phyloP scores from a whole-genome alignment of 2,888 invertebrate genomes.

The Escarpia spicata region DNA sequence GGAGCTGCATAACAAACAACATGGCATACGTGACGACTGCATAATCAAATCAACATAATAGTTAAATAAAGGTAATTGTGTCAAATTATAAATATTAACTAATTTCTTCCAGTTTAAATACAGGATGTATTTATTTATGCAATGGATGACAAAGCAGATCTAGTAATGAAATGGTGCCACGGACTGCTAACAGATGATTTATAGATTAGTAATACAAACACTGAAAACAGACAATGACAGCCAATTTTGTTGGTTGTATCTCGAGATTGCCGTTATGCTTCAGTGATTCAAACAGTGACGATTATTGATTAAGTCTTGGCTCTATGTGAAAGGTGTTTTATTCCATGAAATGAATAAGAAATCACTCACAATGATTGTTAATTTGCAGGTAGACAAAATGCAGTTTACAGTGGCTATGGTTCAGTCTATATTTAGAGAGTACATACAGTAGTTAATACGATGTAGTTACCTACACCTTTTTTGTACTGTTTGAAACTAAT shows the following conservation, averaged over 20 bases:
- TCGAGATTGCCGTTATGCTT: not conserved
- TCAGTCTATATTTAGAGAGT: no score
- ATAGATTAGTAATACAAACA: not conserved
- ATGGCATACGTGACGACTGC: not conserved
- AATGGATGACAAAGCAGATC: not conserved
- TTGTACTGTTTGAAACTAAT: no score
- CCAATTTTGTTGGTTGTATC: not conserved
- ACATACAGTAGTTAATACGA: no score
- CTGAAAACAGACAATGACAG: no score
- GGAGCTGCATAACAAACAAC: not conserved
- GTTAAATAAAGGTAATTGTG: not conserved
- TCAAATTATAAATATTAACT: not conserved
- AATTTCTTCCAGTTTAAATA: not conserved
- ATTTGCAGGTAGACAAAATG: no score
- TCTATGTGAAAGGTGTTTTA: not conserved
- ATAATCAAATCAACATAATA: not conserved
- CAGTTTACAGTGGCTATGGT: no score
- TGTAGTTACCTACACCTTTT: no score
- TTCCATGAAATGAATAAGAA: not conserved
- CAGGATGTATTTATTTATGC: not conserved
- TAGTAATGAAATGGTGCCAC: not conserved
- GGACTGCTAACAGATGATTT: not conserved
- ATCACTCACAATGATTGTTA: no score
- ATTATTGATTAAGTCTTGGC: not conserved
- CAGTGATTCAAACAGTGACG: not conserved